Evolutionary conservation across 1,140 invertebrate genomes (phyloP).

Genomic region (Dolichoris vasculosae): DNA sequence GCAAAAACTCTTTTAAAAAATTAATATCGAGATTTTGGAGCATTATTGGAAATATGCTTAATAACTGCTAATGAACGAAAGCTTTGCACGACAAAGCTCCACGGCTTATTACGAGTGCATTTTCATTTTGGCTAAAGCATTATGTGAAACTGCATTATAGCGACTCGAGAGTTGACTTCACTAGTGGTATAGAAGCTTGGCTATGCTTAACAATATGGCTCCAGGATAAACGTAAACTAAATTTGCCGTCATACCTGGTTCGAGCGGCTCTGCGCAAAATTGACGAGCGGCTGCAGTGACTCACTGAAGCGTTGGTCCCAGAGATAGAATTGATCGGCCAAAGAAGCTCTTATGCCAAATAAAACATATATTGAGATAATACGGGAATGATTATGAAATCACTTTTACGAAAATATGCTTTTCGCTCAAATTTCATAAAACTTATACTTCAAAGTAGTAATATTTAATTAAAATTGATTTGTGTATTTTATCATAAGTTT

Average conservation of each 20-base stretch:
- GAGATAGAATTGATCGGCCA: slow-evolving; percentile 3
- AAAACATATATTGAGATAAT: not conserved
- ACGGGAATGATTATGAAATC: too few relatives aligned
- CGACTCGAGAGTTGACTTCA: not conserved
- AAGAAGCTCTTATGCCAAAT: not conserved
- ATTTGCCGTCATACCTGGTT: not conserved
- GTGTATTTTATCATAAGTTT: too few relatives aligned
- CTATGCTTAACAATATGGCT: not conserved
- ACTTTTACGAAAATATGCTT: too few relatives aligned
- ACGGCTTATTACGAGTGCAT: slow-evolving; percentile 31
- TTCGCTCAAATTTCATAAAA: too few relatives aligned
- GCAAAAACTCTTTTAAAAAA: too few relatives aligned
- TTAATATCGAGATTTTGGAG: too few relatives aligned
- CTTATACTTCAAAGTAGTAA: too few relatives aligned
- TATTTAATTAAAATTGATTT: too few relatives aligned
- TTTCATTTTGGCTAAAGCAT: slow-evolving; percentile 35
- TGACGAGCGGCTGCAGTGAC: too few relatives aligned
- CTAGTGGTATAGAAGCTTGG: not conserved
- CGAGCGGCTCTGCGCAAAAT: not conserved
- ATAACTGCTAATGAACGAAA: slow-evolving; percentile 13
- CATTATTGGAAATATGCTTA: too few relatives aligned
- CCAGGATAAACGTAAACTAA: not conserved
- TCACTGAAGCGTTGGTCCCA: not conserved
- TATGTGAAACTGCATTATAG: not conserved
- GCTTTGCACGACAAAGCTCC: not conserved